A percentile compares a stretch with the other conserved stretches of the same genome.
Conservation (phyloP, 2,113 vertebrate species). For the Rhinoptilus africanus region DNA sequence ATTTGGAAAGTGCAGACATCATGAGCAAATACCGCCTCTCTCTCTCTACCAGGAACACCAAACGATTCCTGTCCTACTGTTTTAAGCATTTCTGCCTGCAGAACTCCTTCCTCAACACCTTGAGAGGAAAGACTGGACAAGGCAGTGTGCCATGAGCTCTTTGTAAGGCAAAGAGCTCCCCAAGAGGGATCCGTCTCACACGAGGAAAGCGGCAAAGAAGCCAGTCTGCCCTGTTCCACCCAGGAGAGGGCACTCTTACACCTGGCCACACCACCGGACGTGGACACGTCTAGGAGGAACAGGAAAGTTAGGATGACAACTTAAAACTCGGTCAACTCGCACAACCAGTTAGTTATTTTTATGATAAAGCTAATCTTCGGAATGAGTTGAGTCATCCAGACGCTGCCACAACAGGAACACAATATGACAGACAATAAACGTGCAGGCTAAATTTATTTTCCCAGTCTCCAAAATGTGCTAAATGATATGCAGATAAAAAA, state of each 20-base stretch:
- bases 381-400: neutral
- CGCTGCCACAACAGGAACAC: neutral
- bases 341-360: slow-evolving; percentile 5
- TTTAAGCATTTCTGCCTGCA: neutral
- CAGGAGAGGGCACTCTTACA: slow-evolving; percentile 55
- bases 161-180: neutral
- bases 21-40: neutral
- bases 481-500: neutral
- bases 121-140: neutral
- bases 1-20: neutral
- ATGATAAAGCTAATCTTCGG: neutral
- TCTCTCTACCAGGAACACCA: neutral
- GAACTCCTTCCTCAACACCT: neutral
- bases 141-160: neutral
- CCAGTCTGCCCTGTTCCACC: neutral
- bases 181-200: neutral
- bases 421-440: neutral
- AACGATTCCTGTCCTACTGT: neutral
- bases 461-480: neutral
- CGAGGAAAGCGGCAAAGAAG: neutral
- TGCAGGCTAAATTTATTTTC: neutral
- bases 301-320: neutral
- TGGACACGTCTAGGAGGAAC: neutral
- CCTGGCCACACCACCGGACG: neutral
- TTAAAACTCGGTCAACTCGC: neutral